Base-by-base conservation (phyloP, 2,113 vertebrate species). In the Ptilonorhynchus violaceus region DNA sequence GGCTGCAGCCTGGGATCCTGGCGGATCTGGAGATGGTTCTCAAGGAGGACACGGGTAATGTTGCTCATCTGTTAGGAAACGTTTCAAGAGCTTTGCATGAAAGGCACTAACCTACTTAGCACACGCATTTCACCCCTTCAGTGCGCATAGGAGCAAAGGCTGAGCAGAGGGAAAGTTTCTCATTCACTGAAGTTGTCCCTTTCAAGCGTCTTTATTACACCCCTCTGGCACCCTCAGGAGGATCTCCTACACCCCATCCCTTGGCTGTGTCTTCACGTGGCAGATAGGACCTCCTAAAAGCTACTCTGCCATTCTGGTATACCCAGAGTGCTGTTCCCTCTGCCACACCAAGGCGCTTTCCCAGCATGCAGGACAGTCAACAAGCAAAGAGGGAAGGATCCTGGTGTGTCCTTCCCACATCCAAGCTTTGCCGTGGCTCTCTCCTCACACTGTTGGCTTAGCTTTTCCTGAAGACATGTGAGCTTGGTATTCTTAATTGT, bases 31-130 rank as follows among this genome's bases (percentile, higher is more conserved):
- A 66, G 66, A 78, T 53, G 76, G 77, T 33, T 87, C 85, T 84
- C 37, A 9, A 91, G 60, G 4, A 92, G 18, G 47, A 87, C 64
- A 58, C 0, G 84, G 89, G 56, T 89, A 92, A 41, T 70, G 69
- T 87, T 91, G 95, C 76, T 95, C 93, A 94, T 91, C 60, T 58
- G 11, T 27, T 69, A 76, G 93, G 92, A 96, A 94, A 46, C 3
- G 3, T 73, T 92, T 92, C 87, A 89, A 73, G 59, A 46, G 53
- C 68, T 73, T 91, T 50, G 83, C 59, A 16, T 66, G 73, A 75
- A 68, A 93, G 81, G 58, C 81, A 63, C 76, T 70, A 9, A 78
- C 77, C 39, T 49, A 52, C 73, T 89, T 16, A 74, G 46, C 50
- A 78, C 30, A 68, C 2, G 2, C 9, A 14, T 86, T 77, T 86